Evolutionary conservation across 2,113 vertebrate species (phyloP).

Genomic region (Boleophthalmus pectinirostris): DNA sequence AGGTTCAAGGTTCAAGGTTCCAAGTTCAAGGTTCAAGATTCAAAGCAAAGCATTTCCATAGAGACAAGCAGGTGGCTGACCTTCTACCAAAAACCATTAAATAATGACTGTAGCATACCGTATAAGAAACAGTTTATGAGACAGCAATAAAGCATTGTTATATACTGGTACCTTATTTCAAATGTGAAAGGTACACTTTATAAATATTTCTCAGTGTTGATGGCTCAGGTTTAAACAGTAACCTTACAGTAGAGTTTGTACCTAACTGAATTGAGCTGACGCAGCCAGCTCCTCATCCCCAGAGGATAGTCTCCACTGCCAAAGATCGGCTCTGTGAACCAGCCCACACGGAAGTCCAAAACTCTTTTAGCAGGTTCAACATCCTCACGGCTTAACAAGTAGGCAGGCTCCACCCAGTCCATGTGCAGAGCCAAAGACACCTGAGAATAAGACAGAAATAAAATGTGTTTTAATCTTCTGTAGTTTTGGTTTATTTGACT

Average conservation of each 20-base stretch:
- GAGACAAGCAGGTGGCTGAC: too few relatives aligned
- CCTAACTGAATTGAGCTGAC: conserved; percentile 78
- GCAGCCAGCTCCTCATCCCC: conserved; percentile 89
- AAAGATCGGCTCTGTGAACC: conserved; percentile 95
- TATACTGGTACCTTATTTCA: background rate
- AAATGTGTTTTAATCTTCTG: background rate
- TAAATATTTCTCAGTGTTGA: background rate
- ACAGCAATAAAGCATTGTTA: too few relatives aligned
- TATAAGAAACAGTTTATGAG: too few relatives aligned
- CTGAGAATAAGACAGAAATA: conserved; percentile 20
- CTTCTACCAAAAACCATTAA: too few relatives aligned
- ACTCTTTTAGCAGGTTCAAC: conserved; percentile 85
- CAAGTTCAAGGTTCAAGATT: too few relatives aligned
- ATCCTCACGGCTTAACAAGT: conserved; percentile 86
- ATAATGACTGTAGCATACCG: too few relatives aligned
- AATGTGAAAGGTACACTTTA: background rate
- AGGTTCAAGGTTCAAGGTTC: too few relatives aligned
- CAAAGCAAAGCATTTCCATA: too few relatives aligned
- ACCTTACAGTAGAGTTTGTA: conserved; percentile 29
- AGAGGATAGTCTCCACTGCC: conserved; percentile 89
- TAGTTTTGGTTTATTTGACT: background rate
- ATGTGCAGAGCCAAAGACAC: conserved; percentile 90
- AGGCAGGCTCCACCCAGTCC: conserved; percentile 94
- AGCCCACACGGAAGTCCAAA: conserved; percentile 87
- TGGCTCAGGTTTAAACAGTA: background rate